Evolutionary conservation across 2,888 invertebrate species (phyloP).

Genomic region (Lypha dubia): DNA sequence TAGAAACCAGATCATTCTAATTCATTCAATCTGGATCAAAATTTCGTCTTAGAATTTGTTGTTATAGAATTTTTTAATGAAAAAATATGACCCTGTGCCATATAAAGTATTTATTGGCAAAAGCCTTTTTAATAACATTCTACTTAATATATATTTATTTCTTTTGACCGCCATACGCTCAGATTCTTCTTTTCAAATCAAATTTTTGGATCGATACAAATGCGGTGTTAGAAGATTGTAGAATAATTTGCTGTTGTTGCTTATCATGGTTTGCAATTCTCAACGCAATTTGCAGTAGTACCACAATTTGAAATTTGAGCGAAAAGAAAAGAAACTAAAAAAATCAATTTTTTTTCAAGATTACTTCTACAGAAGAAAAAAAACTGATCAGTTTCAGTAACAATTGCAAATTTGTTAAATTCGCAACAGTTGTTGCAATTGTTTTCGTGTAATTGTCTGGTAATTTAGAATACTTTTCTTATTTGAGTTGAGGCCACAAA

Average conservation of each 20-base stretch:
- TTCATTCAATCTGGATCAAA: too few relatives aligned
- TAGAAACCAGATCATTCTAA: too few relatives aligned
- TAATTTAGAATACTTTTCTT: conserved; percentile 27
- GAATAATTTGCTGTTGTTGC: conserved; percentile 37
- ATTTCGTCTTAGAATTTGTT: too few relatives aligned
- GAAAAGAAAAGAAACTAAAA: conserved; percentile 30
- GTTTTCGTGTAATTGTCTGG: conserved; percentile 62
- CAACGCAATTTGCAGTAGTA: conserved; percentile 63
- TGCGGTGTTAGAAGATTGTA: conserved; percentile 56
- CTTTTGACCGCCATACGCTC: conserved; percentile 13
- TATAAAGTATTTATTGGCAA: neutral
- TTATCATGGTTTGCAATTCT: conserved; percentile 65
- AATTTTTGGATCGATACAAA: conserved; percentile 39
- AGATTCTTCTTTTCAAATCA: conserved; percentile 23
- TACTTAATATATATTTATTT: too few relatives aligned
- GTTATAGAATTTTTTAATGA: too few relatives aligned
- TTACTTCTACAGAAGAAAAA: conserved; percentile 27
- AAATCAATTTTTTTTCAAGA: conserved; percentile 57
- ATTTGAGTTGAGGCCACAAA: conserved; percentile 26
- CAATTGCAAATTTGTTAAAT: conserved; percentile 49
- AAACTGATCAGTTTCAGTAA: conserved; percentile 19
- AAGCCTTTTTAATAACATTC: neutral
- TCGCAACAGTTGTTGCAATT: conserved; percentile 52
- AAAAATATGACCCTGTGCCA: neutral
- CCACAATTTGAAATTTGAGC: conserved; percentile 47